Conservation (phyloP, 1,140 invertebrate species). For the Rhopalosiphum padi region DNA sequence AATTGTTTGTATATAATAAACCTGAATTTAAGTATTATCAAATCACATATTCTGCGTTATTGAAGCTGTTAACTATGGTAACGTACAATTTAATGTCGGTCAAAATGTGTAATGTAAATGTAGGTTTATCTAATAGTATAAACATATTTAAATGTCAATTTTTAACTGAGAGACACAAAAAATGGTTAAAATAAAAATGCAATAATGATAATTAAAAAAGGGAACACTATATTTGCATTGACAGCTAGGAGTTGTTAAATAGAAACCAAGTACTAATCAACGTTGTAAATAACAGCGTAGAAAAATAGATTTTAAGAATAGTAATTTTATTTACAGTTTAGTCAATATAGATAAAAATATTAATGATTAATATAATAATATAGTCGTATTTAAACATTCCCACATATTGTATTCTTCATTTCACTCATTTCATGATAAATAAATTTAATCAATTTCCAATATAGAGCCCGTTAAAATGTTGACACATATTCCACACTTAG, state of each 20-base stretch:
- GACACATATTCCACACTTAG: not conserved
- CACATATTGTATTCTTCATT: not conserved
- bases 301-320: not conserved
- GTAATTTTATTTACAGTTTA: not conserved
- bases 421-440: not conserved
- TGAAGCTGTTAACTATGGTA: not conserved
- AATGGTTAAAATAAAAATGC: not conserved
- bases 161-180: not conserved
- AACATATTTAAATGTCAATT: not conserved
- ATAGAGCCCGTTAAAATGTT: not conserved
- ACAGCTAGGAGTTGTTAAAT: not conserved
- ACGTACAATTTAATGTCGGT: not conserved
- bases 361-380: not conserved
- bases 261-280: not conserved
- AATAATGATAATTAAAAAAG: not conserved
- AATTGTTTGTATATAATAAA: not conserved
- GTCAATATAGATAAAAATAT: not conserved
- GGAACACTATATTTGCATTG: conserved; percentile 35
- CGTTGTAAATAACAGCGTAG: not conserved
- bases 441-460: not conserved
- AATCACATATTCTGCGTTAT: not conserved
- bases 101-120: not conserved
- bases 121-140: not conserved
- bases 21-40: not conserved
- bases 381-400: not conserved